Conservation (phyloP, 2,888 invertebrate genomes). For the Tiliacea citrago region DNA sequence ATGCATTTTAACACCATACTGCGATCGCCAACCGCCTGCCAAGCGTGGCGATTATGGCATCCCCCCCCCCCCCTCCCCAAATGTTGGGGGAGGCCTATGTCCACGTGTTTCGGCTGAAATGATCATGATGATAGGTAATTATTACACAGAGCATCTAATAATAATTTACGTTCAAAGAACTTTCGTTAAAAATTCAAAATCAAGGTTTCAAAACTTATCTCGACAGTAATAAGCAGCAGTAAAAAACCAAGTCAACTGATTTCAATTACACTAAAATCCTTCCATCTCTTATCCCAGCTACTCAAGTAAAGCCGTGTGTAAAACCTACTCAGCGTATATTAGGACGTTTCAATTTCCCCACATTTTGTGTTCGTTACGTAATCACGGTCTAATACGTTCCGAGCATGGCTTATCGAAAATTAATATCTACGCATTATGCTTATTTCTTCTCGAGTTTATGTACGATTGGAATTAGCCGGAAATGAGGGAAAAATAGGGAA, state of each 20-base stretch:
- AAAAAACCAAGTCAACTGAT: conserved; percentile 32
- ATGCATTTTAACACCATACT: no score
- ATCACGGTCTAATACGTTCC: conserved; percentile 57
- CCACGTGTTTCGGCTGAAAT: no score
- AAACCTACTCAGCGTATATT: conserved; percentile 53
- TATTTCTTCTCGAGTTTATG: conserved; percentile 54
- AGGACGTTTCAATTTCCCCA: conserved; percentile 51
- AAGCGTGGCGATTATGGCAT: no score
- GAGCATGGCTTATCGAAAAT: conserved; percentile 62
- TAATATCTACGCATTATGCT: conserved; percentile 63
- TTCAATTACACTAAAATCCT: conserved; percentile 32
- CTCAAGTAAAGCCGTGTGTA: conserved; percentile 49
- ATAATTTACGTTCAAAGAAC: not conserved
- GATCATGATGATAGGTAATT: no score
- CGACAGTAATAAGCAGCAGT: not conserved
- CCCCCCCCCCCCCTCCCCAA: no score
- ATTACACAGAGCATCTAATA: not conserved
- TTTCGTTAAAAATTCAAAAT: not conserved
- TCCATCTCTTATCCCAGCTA: conserved; percentile 7
- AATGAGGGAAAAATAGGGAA: conserved; percentile 12
- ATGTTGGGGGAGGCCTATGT: no score
- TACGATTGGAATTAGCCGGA: conserved; percentile 42
- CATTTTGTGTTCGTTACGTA: conserved; percentile 45
- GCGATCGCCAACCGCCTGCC: no score
- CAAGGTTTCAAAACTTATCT: not conserved